Evolutionary conservation across 2,888 invertebrate species (phyloP).

Genomic region (Leucophenga montana): DNA sequence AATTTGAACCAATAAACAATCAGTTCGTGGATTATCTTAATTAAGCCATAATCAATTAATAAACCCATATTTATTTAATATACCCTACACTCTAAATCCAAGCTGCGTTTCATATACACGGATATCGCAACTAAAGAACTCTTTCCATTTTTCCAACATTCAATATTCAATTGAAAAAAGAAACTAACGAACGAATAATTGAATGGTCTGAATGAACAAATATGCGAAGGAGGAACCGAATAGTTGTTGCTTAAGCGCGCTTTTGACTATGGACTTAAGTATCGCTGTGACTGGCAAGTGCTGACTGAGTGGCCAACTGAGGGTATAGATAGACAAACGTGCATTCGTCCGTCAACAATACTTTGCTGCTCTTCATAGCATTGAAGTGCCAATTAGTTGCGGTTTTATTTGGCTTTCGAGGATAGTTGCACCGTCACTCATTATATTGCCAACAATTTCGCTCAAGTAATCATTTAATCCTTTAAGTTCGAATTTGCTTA

Average conservation of each 20-base stretch:
- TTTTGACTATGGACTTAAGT: too few species aligned
- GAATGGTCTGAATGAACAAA: slow-evolving; percentile 10
- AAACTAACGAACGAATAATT: slow-evolving; percentile 2
- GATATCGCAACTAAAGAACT: too few species aligned
- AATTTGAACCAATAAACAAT: too few species aligned
- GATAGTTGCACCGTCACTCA: not conserved
- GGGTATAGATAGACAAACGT: not conserved
- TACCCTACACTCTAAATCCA: not conserved
- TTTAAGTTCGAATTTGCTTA: not conserved
- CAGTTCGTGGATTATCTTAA: too few species aligned
- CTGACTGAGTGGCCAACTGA: not conserved
- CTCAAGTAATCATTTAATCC: not conserved
- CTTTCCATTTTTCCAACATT: too few species aligned
- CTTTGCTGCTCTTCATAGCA: slow-evolving; percentile 9
- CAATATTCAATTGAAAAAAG: not conserved
- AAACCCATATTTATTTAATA: not conserved
- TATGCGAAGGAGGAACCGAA: slow-evolving; percentile 6
- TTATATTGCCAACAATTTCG: not conserved
- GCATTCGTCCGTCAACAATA: not conserved
- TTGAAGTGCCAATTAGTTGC: slow-evolving; percentile 59
- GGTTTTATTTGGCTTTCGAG: slow-evolving; percentile 42
- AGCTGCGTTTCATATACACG: not conserved
- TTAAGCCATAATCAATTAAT: not conserved
- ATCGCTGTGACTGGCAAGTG: not conserved
- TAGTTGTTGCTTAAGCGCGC: too few species aligned